Evolutionary conservation across 2,888 invertebrate genomes (phyloP).

Genomic region (Eupithecia inturbata): DNA sequence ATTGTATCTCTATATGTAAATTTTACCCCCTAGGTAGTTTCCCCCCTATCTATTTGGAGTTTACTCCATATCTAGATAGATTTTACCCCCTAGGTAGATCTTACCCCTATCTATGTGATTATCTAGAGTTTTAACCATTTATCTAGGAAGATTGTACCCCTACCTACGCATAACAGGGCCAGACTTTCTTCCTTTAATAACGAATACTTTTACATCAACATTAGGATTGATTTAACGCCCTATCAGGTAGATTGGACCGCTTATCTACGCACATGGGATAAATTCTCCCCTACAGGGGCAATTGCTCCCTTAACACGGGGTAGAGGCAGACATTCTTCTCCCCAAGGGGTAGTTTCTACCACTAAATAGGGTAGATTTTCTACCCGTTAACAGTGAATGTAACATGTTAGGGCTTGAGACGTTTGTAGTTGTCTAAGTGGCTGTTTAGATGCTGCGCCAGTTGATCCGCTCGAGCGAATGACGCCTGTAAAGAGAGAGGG

Average conservation of each 20-base stretch:
- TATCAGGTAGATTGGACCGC: neutral
- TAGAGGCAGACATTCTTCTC: neutral
- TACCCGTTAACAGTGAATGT: slow-evolving; percentile 4
- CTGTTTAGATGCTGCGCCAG: slow-evolving; percentile 80
- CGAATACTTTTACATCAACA: neutral
- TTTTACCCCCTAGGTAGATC: neutral
- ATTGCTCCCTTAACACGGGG: neutral
- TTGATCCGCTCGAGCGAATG: slow-evolving; percentile 77
- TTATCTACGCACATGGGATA: neutral
- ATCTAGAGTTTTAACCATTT: neutral
- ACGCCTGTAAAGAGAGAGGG: slow-evolving; percentile 61
- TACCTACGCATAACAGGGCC: neutral
- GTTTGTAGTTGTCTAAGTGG: slow-evolving; percentile 80
- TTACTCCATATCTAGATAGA: neutral
- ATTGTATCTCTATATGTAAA: too few species aligned
- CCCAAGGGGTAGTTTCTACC: slow-evolving; percentile 6
- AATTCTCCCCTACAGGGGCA: neutral
- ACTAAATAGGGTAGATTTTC: neutral
- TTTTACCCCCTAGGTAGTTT: neutral
- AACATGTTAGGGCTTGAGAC: slow-evolving; percentile 66
- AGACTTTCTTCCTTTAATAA: neutral
- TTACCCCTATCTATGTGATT: neutral
- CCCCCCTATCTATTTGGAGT: neutral
- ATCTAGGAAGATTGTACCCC: neutral
- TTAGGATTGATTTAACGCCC: neutral